Evolutionary conservation across 53 echinoderm and acorn worm genomes (phyloP), one percentile per base, ranked within the genome.

Genomic region (Henricia sp.): DNA sequence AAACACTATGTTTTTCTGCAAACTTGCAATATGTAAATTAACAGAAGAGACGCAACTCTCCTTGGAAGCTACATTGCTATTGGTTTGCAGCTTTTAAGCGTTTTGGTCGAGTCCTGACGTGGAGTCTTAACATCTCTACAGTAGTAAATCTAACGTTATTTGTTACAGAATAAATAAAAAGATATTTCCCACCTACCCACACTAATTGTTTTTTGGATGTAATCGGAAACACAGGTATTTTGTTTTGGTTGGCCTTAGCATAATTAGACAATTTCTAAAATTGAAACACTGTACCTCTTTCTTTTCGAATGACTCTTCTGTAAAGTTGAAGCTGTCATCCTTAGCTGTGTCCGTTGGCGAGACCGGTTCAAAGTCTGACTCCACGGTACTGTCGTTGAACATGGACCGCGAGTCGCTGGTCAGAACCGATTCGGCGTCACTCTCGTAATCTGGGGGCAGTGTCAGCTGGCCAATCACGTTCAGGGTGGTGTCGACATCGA

Each of bases 361-460:
- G 30, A 88, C 88, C 23, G 84, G 70, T 44, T 95, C 95, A 54
- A 70, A 83, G 76, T 95, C 93, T 1, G 95, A 93, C 37, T 95
- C 95, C 58, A 90, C 83, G 52, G 73, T 89, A 69, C 89, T 92
- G 82, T 89, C 84, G 50, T 56, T 82, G 75, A 52, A 72, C 70
- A 74, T 74, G 30, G 89, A 83, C 37, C 89, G 64, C 24, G 90
- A 90, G 48, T 92, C 90, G 1, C 52, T 82, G 16, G 88, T 77
- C 38, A 90, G 52, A 17, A 82, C 88, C 8, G 92, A 92, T 52
- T 93, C 93, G 0, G 95, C 95, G 34, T 95, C 95, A 12, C 90
- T 95, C 74, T 95, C 95, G 40, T 95, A 95, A 71, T 89, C 93
- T 25, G 76, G 84, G 14, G 95, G 93, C 0, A 95, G 93, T 50